Conservation (phyloP, 2,888 invertebrate species). For the Elmis aenea region DNA sequence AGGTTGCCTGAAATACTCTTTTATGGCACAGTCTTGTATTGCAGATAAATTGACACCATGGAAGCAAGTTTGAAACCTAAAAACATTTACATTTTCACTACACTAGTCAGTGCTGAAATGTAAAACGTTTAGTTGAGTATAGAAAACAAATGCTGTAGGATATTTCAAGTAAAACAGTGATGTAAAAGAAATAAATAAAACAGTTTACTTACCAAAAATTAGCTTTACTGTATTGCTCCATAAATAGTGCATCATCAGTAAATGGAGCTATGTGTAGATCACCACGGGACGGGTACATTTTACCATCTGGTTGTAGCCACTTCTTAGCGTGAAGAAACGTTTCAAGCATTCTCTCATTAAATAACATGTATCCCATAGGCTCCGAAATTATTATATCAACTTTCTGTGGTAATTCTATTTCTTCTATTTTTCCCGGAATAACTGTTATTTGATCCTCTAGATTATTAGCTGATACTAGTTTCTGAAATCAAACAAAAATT, state of each 20-base stretch:
- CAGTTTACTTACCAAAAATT: conserved; percentile 77
- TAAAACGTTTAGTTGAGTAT: no score
- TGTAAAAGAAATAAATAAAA: background rate
- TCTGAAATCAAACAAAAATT: conserved; percentile 52
- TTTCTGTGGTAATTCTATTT: conserved; percentile 89
- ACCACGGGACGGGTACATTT: conserved; percentile 97
- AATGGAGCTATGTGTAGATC: conserved; percentile 97
- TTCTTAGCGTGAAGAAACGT: conserved; percentile 98
- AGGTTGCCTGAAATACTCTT: conserved; percentile 96
- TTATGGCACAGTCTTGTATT: conserved; percentile 86
- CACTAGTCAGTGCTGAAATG: background rate
- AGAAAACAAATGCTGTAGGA: background rate
- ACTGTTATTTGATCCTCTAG: conserved; percentile 84
- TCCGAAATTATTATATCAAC: conserved; percentile 98
- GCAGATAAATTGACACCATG: conserved; percentile 95
- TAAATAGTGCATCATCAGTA: conserved; percentile 93
- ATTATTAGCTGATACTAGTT: conserved; percentile 84
- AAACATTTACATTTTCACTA: conserved; percentile 6
- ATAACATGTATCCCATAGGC: conserved; percentile 99
- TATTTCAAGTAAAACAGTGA: background rate
- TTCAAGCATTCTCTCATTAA: conserved; percentile 98
- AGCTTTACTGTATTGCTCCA: conserved; percentile 97
- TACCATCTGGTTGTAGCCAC: conserved; percentile 87
- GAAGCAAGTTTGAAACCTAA: conserved; percentile 88
- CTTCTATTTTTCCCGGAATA: conserved; percentile 97